A percentile compares a stretch with the other conserved stretches of the same genome.
Evolutionary conservation across 2,888 invertebrate genomes (phyloP).

Genomic region (Scaptomyza polygonia): DNA sequence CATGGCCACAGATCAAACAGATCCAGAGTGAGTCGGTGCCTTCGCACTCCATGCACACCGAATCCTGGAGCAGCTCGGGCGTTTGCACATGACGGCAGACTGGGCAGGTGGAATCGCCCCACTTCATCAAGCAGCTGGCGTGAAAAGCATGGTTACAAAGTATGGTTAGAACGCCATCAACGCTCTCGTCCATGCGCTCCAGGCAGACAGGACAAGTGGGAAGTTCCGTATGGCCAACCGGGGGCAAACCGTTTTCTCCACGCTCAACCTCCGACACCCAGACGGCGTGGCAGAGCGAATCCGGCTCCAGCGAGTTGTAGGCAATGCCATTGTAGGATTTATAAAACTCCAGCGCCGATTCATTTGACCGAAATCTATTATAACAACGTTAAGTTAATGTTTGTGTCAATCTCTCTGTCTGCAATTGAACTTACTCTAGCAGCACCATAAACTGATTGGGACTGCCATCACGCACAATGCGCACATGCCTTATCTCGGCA

Average conservation of each 20-base stretch:
- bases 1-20: slow-evolving; percentile 98
- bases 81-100: slow-evolving; percentile 93
- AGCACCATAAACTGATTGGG: slow-evolving; percentile 99
- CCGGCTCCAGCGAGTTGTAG: slow-evolving; percentile 96
- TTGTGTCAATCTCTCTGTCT: not conserved
- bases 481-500: slow-evolving; percentile 93
- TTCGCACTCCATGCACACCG: slow-evolving; percentile 87
- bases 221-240: slow-evolving; percentile 94
- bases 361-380: slow-evolving; percentile 88
- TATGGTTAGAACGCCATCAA: slow-evolving; percentile 98
- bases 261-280: slow-evolving; percentile 97
- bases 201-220: slow-evolving; percentile 94
- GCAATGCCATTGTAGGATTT: slow-evolving; percentile 95
- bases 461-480: slow-evolving; percentile 94
- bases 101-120: slow-evolving; percentile 99
- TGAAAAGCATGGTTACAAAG: slow-evolving; percentile 99
- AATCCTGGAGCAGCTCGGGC: slow-evolving; percentile 86
- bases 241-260: slow-evolving; percentile 89
- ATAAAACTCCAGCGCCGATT: slow-evolving; percentile 95
- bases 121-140: slow-evolving; percentile 96
- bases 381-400: not conserved
- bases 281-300: slow-evolving; percentile 95
- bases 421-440: slow-evolving; percentile 88
- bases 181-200: slow-evolving; percentile 99
- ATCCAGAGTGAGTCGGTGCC: slow-evolving; percentile 96